Base-by-base conservation (phyloP, 2,888 invertebrate species). In the Nowickia ferox region DNA sequence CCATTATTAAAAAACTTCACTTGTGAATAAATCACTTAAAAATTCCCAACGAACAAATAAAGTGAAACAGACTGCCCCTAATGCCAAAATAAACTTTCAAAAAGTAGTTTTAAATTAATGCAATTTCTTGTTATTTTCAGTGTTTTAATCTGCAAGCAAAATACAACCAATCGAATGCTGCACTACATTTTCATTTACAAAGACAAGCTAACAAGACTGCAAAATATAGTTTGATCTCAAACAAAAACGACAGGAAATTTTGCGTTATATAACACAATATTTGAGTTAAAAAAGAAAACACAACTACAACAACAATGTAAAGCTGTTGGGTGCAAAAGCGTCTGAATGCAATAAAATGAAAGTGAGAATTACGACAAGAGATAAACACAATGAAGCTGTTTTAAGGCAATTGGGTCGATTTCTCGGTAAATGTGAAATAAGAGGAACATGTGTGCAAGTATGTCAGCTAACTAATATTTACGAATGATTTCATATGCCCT, bases 401-500 rank as follows among this genome's bases (percentile, higher is more conserved):
- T 57, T 63, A 78, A 78, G 69, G 74, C 75, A 85, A 85, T 82
- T 85, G 81, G 85, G 78, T 82, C 81, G 78, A 74, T 59, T 78
- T 63, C 74, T 66, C 22, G 68, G 65, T 82, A 69, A 30, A 66
- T 51, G 71, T 63, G 22, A 53, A 51, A 46, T 11, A 40, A 48
- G 19, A 40, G 53, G 5, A 63, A 48, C 11, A 30, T 61, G 8
- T 61, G 15, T 55, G 30, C 10, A 46, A 63, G 53, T 22, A 15
- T 19, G 55, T 19, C 30, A 57, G 19, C 40, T 42, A 83, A 59
- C n/a, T 44, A 83, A 83, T 77, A 72, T 77, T 77, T 30, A 77
- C 83, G 66, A 72, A 57, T 83, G 42, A 65, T 51, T 83, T 59
- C 77, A 71, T 51, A 51, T 81, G 57, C 65, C 71, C 22, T 66